phyloP scores from a whole-genome alignment of 2,113 vertebrate genomes.

The Atlantisia rogersi region DNA sequence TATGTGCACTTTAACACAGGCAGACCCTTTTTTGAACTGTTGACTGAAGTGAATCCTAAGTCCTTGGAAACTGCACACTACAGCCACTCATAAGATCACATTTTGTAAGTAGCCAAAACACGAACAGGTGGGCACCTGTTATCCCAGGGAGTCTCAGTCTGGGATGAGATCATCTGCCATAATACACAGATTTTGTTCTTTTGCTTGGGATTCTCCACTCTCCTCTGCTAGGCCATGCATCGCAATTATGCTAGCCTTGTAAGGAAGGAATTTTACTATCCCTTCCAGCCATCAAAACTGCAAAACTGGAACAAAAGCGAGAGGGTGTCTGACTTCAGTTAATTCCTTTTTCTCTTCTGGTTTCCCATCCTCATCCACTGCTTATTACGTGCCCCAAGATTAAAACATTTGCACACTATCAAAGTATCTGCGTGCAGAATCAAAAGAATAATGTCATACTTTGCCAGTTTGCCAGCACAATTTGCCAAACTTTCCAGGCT shows the following conservation, averaged over 20 bases:
- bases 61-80: neutral
- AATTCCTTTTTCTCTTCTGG: neutral
- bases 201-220: neutral
- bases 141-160: neutral
- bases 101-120: neutral
- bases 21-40: neutral
- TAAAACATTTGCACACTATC: neutral
- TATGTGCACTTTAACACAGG: neutral
- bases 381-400: neutral
- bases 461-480: slow-evolving; percentile 22
- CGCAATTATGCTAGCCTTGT: neutral
- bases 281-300: neutral
- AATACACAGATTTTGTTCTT: neutral
- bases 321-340: neutral
- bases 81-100: neutral
- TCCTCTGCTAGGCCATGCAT: neutral
- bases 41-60: neutral
- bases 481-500: slow-evolving; percentile 63
- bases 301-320: neutral
- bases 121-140: neutral
- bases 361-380: neutral
- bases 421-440: slow-evolving; percentile 9
- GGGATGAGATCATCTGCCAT: neutral
- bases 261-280: neutral
- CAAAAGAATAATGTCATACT: slow-evolving; percentile 22